Base-by-base conservation (phyloP, 2,888 invertebrate genomes). In the Melanostoma scalare region DNA sequence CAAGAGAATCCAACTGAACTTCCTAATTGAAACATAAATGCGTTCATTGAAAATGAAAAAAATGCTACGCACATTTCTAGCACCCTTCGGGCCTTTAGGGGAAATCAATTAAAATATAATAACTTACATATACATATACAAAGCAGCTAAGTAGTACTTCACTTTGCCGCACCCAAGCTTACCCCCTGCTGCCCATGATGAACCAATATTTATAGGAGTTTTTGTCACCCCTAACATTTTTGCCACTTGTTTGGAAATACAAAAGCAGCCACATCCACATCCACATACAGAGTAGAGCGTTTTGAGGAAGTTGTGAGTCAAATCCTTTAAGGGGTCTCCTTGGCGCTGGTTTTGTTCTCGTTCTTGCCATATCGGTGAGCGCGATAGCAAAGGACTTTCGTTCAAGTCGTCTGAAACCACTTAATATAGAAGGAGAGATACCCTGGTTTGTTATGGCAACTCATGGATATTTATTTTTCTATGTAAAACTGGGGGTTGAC, bases 11-110 rank as follows among this genome's bases (percentile, higher is more conserved):
- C 55, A 31, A 65, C 68, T 71, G 71, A 84, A 85, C 71, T 85
- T 85, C 76, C 74, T 75, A 85, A 88, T 88, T 89, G 87, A 89
- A 88, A 88, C 88, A 88, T 87, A 87, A 87, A 89, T 87, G 88
- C 72, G 42, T 60, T 71, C 44, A 87, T 88, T 88, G 86, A 86
- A 89, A 87, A 86, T 76, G 71, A 72, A 74, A 79, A 73, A 68
- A 69, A 52, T 50, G 52, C 44, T 78, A 44, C 50, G 56, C 77
- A 65, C 20, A 65, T 44, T 56, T 36, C 3, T 48, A 50, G 48
- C 36, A 68, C 61, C 68, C 68, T 68, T 82, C 68, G 50, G 50
- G 53, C 42, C 68, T 68, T 82, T 73, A 42, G 50, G 53, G 36
- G 36, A 68, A 82, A 82, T 73, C 82, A 82, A 82, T 82, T 78